phyloP scores from a whole-genome alignment of 2,113 vertebrate genomes.

The Protobothrops flavoviridis region DNA sequence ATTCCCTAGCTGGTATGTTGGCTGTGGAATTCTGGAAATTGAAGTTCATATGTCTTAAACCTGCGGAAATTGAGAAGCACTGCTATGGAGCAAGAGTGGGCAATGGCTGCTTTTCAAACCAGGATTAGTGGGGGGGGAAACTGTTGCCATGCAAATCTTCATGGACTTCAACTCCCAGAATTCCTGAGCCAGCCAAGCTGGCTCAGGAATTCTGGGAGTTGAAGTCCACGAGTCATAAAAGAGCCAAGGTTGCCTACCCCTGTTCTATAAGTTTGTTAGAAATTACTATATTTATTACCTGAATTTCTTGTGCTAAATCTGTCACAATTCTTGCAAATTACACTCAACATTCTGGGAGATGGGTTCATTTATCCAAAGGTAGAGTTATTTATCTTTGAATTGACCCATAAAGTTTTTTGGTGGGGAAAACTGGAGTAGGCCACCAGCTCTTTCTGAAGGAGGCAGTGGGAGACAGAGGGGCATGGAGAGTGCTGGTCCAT shows the following conservation, averaged over 20 bases:
- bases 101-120: not conserved
- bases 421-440: not conserved
- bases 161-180: too few relatives aligned
- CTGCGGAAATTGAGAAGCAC: not conserved
- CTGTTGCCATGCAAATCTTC: not conserved
- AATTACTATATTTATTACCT: not conserved
- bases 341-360: not conserved
- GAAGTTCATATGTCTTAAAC: not conserved
- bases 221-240: too few relatives aligned
- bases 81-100: not conserved
- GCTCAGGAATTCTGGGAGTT: too few relatives aligned
- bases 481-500: not conserved
- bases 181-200: too few relatives aligned
- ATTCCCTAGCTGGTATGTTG: not conserved
- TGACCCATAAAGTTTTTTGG: not conserved
- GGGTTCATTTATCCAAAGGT: not conserved
- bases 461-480: not conserved
- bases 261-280: too few relatives aligned
- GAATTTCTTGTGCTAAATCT: not conserved
- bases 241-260: too few relatives aligned
- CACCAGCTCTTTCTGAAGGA: not conserved
- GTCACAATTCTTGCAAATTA: not conserved
- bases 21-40: not conserved
- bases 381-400: not conserved
- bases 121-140: not conserved